phyloP scores from a whole-genome alignment of 35 echinoderm and acorn worm species.

The Acanthaster planci region DNA sequence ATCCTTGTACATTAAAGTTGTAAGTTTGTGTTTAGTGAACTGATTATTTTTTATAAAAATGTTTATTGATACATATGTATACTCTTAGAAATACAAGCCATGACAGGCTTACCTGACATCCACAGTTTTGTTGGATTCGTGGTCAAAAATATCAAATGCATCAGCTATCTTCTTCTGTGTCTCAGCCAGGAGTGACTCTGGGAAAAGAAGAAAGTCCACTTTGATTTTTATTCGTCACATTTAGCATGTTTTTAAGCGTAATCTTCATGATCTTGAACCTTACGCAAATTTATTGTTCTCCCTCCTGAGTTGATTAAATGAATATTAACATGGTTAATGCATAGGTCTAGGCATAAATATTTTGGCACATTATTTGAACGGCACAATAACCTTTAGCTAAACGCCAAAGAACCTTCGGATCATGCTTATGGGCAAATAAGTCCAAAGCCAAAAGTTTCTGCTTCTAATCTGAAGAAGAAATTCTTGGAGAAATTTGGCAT shows the following conservation, averaged over 20 bases:
- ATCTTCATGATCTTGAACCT: too few species aligned
- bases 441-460: neutral
- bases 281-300: too few species aligned
- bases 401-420: neutral
- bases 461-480: too few species aligned
- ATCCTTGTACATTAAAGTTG: too few species aligned
- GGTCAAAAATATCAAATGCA: conserved; percentile 98
- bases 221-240: too few species aligned
- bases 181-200: conserved; percentile 90
- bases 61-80: too few species aligned
- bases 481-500: neutral
- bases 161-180: conserved; percentile 83
- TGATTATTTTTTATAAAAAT: too few species aligned
- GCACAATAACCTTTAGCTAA: neutral
- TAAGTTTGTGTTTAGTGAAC: too few species aligned
- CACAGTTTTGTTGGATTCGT: conserved; percentile 95
- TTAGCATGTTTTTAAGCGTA: too few species aligned
- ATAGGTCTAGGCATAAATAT: neutral
- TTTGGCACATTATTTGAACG: neutral
- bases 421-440: neutral
- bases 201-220: neutral
- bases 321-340: too few species aligned
- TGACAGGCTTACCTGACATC: conserved; percentile 77
- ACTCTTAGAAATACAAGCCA: too few species aligned
- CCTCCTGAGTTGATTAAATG: too few species aligned